Percentiles rank a stretch among this genome's conserved stretches.
phyloP scores from a whole-genome alignment of 1,140 invertebrate genomes.

The Drosophila parvula region DNA sequence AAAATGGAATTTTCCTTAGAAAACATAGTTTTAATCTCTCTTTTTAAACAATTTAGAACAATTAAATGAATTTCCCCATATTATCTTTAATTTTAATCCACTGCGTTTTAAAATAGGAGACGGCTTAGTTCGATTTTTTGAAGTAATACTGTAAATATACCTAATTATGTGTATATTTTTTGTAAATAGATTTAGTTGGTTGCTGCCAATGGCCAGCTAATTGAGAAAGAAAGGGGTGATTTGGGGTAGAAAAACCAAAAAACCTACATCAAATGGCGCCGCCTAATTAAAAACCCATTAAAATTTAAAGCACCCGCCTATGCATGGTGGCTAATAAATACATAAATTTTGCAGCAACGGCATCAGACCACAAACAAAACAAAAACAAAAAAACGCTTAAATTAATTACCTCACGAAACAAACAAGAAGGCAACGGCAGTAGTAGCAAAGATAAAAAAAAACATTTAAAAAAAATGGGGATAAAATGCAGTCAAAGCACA shows the following conservation, averaged over 20 bases:
- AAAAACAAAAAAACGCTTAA: slow-evolving; percentile 59
- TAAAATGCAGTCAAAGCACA: slow-evolving; percentile 40
- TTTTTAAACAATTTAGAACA: no score
- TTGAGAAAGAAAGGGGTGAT: slow-evolving; percentile 9
- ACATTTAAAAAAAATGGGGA: slow-evolving; percentile 18
- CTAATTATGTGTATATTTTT: background rate
- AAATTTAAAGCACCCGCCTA: slow-evolving; percentile 70
- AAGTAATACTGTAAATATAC: background rate
- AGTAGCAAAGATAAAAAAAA: slow-evolving; percentile 43
- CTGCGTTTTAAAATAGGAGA: background rate
- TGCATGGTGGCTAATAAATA: slow-evolving; percentile 71
- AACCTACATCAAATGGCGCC: slow-evolving; percentile 58
- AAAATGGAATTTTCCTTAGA: no score
- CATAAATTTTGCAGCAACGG: slow-evolving; percentile 62
- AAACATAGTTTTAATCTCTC: no score
- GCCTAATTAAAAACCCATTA: slow-evolving; percentile 80
- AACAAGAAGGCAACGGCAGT: slow-evolving; percentile 34
- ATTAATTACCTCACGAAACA: slow-evolving; percentile 74
- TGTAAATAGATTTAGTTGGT: slow-evolving; percentile 20
- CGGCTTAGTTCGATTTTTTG: background rate
- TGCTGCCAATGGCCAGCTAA: slow-evolving; percentile 14
- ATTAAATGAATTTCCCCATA: background rate
- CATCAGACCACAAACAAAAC: slow-evolving; percentile 1
- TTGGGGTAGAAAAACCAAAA: slow-evolving; percentile 17
- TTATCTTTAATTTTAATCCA: background rate